Percentiles rank a stretch among this genome's conserved stretches.
Evolutionary conservation across 2,888 invertebrate genomes (phyloP).

Genomic region (Acholoe squamosa): DNA sequence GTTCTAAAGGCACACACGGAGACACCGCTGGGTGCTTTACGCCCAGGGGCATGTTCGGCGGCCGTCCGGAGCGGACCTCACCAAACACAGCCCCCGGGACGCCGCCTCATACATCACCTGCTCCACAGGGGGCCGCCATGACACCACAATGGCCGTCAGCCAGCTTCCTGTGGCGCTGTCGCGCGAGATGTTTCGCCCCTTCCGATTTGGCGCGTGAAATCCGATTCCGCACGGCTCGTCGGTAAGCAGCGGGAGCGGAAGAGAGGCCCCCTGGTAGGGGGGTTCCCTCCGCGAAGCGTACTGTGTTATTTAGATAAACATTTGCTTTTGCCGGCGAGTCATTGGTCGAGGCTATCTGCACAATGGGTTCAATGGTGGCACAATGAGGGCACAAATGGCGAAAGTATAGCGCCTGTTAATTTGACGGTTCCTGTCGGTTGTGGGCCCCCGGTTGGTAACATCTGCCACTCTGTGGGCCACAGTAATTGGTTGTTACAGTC

Average conservation of each 20-base stretch:
- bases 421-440: conserved; percentile 25
- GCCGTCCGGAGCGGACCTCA: conserved; percentile 56
- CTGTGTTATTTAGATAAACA: conserved; percentile 61
- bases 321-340: conserved; percentile 49
- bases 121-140: conserved; percentile 60
- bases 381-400: conserved; percentile 34
- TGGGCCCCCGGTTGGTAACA: conserved; percentile 35
- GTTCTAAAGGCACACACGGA: not conserved
- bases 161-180: conserved; percentile 61
- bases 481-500: conserved; percentile 50
- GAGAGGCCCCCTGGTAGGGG: conserved; percentile 14
- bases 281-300: not conserved
- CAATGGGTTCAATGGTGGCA: conserved; percentile 41
- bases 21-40: conserved; percentile 26
- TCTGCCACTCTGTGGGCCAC: conserved; percentile 19
- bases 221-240: not conserved
- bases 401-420: conserved; percentile 30
- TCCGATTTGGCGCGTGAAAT: conserved; percentile 59
- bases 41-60: conserved; percentile 47
- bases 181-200: conserved; percentile 6
- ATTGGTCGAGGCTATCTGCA: not conserved
- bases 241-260: not conserved
- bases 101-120: conserved; percentile 58
- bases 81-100: conserved; percentile 54
- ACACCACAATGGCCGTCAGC: conserved; percentile 58